Base-by-base conservation (phyloP, 2,888 invertebrate species). In the Apodemia duryi region DNA sequence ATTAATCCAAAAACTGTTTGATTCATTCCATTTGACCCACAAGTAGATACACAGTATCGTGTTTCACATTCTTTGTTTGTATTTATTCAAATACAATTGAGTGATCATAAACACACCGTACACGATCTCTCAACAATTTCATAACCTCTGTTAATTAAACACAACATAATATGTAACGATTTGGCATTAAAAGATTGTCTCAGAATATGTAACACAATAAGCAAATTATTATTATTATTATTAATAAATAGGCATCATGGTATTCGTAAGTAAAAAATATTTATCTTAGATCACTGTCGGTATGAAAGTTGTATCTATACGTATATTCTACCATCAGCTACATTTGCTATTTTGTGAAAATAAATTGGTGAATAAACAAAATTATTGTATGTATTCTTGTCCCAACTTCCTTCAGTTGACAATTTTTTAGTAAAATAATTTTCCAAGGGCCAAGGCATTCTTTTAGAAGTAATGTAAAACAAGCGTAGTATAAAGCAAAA, bases 1-100 rank as follows among this genome's bases (percentile, higher is more conserved):
- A 84, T 84, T 88, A 81, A 84, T 81, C 76, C 76, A 84, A 85
- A 83, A 84, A 73, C 76, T 73, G 69, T 75, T 75, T 49, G 51
- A 51, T 51, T 77, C 72, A 69, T 71, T 64, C 54, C 61, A 54
- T 54, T 46, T 62, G 63, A 66, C 65, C 21, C n/a, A 51, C 46
- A 66, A 61, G 60, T 63, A 63, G 51, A 65, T 61, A 51, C 61
- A 51, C n/a, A 60, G 32, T 32, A n/a, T 60, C 7, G 60, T 60
- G 60, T 35, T 35, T 60, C 13, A 35, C 32, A 60, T 60, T 57
- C 57, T 57, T 32, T 32, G 35, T 35, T 32, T 32, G 35, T 35
- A 32, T 57, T 60, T 35, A 60, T 60, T n/a, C 32, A 13, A 57
- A 32, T 60, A 60, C 21, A 62, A 61, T 49, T 54, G 46, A 66